A percentile compares a stretch with the other conserved stretches of the same genome.
These are phyloP conservation scores for Hoplias malabaricus DNA, from an alignment of 2,113 vertebrate species.

Conservation along the genomic window DNA sequence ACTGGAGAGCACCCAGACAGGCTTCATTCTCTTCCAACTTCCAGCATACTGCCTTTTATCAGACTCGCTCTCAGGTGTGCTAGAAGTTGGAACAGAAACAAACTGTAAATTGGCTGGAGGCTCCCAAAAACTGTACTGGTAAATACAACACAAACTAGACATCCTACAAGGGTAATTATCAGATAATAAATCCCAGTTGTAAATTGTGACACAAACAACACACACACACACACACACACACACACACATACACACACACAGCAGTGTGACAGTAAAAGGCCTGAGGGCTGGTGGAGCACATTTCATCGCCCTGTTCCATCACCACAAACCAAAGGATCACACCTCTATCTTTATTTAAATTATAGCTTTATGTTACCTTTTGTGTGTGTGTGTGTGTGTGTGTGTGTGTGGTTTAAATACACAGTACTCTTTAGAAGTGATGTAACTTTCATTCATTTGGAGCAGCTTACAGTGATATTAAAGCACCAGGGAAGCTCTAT, in stretches of 20 bases:
- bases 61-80: neutral
- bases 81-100: neutral
- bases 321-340: constrained; percentile 10
- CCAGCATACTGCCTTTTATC: no score
- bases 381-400: neutral
- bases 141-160: neutral
- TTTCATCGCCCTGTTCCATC: neutral
- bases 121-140: neutral
- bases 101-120: neutral
- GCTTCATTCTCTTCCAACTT: neutral
- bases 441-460: no score
- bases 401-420: neutral
- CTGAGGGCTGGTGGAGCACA: neutral
- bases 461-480: no score
- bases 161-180: neutral
- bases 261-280: neutral
- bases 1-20: neutral
- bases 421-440: neutral
- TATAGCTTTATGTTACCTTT: neutral
- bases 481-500: no score
- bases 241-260: neutral
- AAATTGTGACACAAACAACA: neutral
- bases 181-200: neutral
- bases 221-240: constrained; percentile 1
- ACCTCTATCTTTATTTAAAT: neutral